These are phyloP conservation scores for Abrostola tripartita DNA, from an alignment of 2,888 invertebrate species.

Conservation along the genomic window DNA sequence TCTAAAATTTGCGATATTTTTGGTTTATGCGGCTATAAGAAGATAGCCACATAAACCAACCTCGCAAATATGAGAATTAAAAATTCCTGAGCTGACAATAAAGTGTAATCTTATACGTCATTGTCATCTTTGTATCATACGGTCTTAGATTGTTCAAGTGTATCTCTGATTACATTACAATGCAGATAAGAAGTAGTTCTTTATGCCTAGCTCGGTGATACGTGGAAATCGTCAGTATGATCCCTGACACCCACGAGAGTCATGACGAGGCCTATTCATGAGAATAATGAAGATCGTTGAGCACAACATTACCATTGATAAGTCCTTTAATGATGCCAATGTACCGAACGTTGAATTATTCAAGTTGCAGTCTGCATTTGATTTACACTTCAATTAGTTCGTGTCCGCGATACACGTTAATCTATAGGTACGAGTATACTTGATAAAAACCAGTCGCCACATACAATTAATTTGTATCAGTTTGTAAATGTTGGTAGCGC, in stretches of 20 bases:
- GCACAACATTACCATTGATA: conserved; percentile 19
- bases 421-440: conserved; percentile 12
- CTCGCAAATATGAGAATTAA: no score
- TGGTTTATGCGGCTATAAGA: no score
- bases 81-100: no score
- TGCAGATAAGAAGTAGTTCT: no score
- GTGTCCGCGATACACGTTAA: conserved; percentile 16
- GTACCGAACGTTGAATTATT: conserved; percentile 31
- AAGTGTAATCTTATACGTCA: no score
- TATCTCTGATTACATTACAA: no score
- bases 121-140: no score
- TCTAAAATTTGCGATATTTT: no score
- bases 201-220: no score
- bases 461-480: conserved; percentile 12
- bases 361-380: conserved; percentile 14
- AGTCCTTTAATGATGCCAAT: conserved; percentile 19
- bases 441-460: conserved; percentile 12
- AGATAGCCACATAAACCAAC: no score
- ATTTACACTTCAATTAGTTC: conserved; percentile 24
- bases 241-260: conserved; percentile 8
- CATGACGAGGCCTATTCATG: not conserved
- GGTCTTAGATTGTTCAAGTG: no score
- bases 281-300: conserved; percentile 24
- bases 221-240: not conserved
- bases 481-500: conserved; percentile 7